Evolutionary conservation across 2,888 invertebrate species (phyloP).

Genomic region (Cybosia mesomella): DNA sequence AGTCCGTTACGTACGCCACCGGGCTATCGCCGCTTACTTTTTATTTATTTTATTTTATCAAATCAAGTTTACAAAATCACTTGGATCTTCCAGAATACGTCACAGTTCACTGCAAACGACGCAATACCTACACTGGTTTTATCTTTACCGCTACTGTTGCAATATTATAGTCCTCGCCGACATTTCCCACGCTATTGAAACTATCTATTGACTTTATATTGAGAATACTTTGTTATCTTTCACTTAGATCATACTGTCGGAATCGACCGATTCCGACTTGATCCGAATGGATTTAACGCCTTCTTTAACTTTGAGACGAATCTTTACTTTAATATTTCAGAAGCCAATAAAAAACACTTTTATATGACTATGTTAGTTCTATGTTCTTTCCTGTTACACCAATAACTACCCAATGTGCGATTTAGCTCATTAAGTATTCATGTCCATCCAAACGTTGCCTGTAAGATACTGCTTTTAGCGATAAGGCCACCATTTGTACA

Average conservation of each 20-base stretch:
- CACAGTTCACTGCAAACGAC: slow-evolving; percentile 29
- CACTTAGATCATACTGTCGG: slow-evolving; percentile 20
- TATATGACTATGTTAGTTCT: too few species aligned
- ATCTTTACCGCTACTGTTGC: slow-evolving; percentile 63
- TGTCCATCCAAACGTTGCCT: too few species aligned
- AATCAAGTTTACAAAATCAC: neutral
- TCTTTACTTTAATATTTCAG: too few species aligned
- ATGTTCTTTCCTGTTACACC: too few species aligned
- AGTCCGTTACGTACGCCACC: too few species aligned
- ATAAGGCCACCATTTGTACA: too few species aligned
- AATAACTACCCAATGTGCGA: too few species aligned
- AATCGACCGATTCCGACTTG: too few species aligned
- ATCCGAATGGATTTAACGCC: slow-evolving; percentile 4
- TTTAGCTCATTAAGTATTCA: too few species aligned
- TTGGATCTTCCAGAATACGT: slow-evolving; percentile 46
- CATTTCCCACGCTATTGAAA: slow-evolving; percentile 55
- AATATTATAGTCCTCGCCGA: slow-evolving; percentile 57
- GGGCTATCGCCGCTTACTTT: too few species aligned
- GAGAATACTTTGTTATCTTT: slow-evolving; percentile 46
- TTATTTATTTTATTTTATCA: neutral
- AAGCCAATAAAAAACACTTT: too few species aligned
- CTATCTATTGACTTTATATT: slow-evolving; percentile 62
- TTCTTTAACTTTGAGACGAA: slow-evolving; percentile 8
- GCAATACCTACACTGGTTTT: slow-evolving; percentile 53
- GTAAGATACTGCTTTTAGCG: too few species aligned